Conservation (phyloP, 2,888 invertebrate species). For the Platerodrilus igneus region DNA sequence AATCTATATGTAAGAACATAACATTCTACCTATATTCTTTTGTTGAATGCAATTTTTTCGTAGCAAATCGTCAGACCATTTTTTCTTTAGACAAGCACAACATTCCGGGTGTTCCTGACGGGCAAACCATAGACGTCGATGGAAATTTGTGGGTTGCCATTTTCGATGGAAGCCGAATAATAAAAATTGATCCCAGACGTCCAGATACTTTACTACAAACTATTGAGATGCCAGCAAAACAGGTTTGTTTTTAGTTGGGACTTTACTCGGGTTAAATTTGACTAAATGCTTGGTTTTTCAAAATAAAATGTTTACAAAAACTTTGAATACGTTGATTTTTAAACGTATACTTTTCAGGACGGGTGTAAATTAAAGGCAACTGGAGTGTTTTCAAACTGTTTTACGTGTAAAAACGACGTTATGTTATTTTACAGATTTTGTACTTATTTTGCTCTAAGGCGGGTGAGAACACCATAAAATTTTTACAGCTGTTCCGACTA, state of each 20-base stretch:
- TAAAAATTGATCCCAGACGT: conserved; percentile 52
- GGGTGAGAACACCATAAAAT: no score
- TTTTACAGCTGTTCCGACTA: no score
- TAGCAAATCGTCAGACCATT: conserved; percentile 58
- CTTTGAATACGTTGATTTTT: no score
- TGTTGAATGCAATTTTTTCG: conserved; percentile 30
- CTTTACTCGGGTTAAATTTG: background rate
- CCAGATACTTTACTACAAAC: conserved; percentile 52
- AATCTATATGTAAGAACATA: conserved; percentile 44
- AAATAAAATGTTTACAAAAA: no score
- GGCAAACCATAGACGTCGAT: conserved; percentile 76
- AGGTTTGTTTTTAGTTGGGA: conserved; percentile 55
- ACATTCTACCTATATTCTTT: background rate
- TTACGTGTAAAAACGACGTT: no score
- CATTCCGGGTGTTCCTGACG: conserved; percentile 58
- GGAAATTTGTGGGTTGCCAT: conserved; percentile 76
- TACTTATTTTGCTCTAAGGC: no score
- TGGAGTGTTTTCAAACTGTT: no score
- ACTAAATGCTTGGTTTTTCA: background rate
- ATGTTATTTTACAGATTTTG: no score
- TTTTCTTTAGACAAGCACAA: conserved; percentile 52
- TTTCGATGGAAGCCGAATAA: conserved; percentile 60
- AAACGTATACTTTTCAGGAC: no score
- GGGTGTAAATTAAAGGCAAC: no score
- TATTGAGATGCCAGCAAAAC: conserved; percentile 60